These are phyloP conservation scores for Thaumatotibia leucotreta DNA, from an alignment of 1,140 invertebrate genomes.

Conservation along the genomic window DNA sequence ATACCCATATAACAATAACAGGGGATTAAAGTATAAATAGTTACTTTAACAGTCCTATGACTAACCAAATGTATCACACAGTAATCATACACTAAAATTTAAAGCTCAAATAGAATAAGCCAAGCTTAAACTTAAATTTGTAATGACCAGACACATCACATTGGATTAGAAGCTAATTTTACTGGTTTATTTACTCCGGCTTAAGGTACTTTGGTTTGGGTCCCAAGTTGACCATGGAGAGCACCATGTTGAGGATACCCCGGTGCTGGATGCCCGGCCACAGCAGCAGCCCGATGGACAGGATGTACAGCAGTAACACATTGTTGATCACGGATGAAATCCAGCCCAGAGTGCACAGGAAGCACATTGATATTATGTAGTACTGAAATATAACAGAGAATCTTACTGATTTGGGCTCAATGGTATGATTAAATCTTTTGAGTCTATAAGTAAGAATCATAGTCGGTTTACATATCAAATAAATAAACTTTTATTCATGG, in stretches of 20 bases:
- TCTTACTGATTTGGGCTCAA: too few relatives aligned
- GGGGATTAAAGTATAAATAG: background rate
- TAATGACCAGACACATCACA: slow-evolving; percentile 64
- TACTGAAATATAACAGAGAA: slow-evolving; percentile 84
- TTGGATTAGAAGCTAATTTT: slow-evolving; percentile 33
- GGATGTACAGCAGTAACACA: slow-evolving; percentile 86
- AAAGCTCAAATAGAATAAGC: slow-evolving; percentile 56
- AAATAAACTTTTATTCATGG: too few relatives aligned
- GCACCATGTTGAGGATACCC: slow-evolving; percentile 50
- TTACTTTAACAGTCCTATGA: slow-evolving; percentile 14
- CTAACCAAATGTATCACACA: slow-evolving; percentile 31
- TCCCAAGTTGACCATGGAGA: slow-evolving; percentile 46
- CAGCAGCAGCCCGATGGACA: slow-evolving; percentile 72
- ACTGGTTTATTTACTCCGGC: slow-evolving; percentile 34
- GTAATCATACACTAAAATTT: slow-evolving; percentile 38
- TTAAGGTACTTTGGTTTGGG: slow-evolving; percentile 44
- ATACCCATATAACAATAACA: slow-evolving; percentile 7
- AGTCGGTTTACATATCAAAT: too few relatives aligned
- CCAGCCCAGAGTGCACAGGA: slow-evolving; percentile 84
- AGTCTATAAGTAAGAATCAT: too few relatives aligned
- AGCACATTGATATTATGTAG: slow-evolving; percentile 81
- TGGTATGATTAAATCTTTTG: too few relatives aligned
- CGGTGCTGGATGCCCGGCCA: slow-evolving; percentile 75
- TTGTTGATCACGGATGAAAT: slow-evolving; percentile 89
- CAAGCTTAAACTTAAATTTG: slow-evolving; percentile 57